phyloP scores from a whole-genome alignment of 2,113 vertebrate genomes.

The Cottus gobio region DNA sequence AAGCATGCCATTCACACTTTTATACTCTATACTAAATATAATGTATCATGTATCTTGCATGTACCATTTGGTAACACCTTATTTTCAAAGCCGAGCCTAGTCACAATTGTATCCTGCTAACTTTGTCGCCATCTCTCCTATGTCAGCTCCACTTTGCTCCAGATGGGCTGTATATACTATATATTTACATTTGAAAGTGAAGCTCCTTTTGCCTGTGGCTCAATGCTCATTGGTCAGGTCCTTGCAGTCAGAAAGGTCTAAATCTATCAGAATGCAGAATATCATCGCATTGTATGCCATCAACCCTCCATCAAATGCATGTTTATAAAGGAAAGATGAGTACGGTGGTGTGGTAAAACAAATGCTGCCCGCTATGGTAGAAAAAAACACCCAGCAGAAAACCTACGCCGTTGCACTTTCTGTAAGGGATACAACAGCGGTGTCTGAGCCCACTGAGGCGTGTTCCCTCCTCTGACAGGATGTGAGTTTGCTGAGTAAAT shows the following conservation, averaged over 20 bases:
- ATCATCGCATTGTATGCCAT: neutral
- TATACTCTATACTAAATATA: neutral
- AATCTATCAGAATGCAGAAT: neutral
- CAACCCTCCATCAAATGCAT: neutral
- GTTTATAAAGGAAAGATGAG: neutral
- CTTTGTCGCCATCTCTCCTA: too few species aligned
- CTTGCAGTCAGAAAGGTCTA: neutral
- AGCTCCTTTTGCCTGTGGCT: neutral
- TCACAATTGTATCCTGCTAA: neutral
- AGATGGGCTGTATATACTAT: too few species aligned
- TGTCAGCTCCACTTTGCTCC: too few species aligned
- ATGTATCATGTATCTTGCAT: neutral
- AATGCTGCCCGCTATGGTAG: neutral
- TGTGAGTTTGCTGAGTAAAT: slow-evolving; percentile 41
- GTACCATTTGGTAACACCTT: neutral
- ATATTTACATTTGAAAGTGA: too few species aligned
- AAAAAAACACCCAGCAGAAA: slow-evolving; percentile 17
- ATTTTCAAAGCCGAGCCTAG: neutral
- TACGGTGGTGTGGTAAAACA: neutral
- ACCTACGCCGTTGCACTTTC: neutral
- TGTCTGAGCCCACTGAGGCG: slow-evolving; percentile 23
- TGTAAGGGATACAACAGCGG: slow-evolving; percentile 9
- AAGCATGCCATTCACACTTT: too few species aligned
- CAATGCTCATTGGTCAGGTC: neutral
- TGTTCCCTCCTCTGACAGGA: slow-evolving; percentile 39